phyloP scores from a whole-genome alignment of 1,140 invertebrate genomes.

The Halictus rubicundus region DNA sequence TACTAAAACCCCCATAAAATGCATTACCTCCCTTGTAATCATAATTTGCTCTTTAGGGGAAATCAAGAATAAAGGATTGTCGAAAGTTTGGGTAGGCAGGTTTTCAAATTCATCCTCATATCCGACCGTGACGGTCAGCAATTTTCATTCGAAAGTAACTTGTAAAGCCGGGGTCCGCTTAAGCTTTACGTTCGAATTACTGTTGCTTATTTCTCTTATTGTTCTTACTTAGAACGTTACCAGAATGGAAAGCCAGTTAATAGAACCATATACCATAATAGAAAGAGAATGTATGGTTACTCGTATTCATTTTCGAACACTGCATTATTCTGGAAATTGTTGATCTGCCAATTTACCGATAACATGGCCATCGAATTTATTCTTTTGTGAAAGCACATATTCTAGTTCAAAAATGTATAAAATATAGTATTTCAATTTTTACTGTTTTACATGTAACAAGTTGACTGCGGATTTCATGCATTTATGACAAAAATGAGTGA shows the following conservation, averaged over 20 bases:
- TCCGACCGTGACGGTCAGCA: conserved; percentile 7
- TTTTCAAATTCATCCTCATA: conserved; percentile 20
- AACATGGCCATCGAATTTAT: no score
- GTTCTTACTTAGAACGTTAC: conserved; percentile 37
- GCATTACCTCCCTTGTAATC: not conserved
- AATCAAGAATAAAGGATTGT: conserved; percentile 21
- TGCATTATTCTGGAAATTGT: no score
- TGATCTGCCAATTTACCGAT: no score
- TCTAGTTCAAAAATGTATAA: no score
- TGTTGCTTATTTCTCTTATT: conserved; percentile 44
- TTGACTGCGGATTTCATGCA: no score
- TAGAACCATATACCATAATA: no score
- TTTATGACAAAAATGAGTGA: no score
- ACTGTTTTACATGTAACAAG: no score
- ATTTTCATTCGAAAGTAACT: conserved; percentile 41
- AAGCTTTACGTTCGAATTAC: conserved; percentile 34
- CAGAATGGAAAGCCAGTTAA: conserved; percentile 41
- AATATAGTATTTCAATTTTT: no score
- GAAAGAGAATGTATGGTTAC: no score
- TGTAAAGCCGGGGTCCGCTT: not conserved
- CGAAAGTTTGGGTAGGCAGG: not conserved
- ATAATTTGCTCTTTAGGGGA: not conserved
- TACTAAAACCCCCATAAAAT: not conserved
- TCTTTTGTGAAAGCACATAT: no score
- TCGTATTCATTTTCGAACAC: no score